Base-by-base conservation (phyloP, 2,113 vertebrate genomes). In the Alaudala cheleensis region DNA sequence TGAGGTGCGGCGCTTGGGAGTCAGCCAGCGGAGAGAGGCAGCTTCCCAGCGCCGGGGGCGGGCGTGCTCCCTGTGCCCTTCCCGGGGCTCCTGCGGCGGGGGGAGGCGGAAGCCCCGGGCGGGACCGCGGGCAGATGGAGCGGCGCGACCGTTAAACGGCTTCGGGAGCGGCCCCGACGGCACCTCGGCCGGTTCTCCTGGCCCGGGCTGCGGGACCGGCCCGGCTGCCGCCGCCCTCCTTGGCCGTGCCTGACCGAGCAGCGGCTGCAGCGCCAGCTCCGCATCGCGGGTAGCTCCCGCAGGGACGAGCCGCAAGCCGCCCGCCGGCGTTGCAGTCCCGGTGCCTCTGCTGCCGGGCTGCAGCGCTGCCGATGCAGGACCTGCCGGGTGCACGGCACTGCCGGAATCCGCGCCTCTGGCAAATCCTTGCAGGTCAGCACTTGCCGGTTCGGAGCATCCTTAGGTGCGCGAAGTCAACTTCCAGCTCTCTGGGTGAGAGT, bases 141-240 rank as follows among this genome's bases (percentile, higher is more conserved):
- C 49, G 14, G 70, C 58, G 73, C 84, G 54, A 39, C 92, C 89
- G 92, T 87, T 92, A 72, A 94, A 84, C 86, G 62, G 86, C 53
- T 2, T 57, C 39, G 14, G 79, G 45, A 25, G 58, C 29, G 49
- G 37, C 23, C 19, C 53, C 29, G 49, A 29, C 23, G 12, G 82
- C 66, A 4, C 1, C n/a, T 10, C 5, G 24, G 44, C 6, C 3
- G 34, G 5, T 12, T 15, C 34, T 14, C 19, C 22, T 21, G 57
- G 66, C 42, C 4, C 12, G 10, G 29, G 29, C 74, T 20, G 64
- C 10, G 29, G 57, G n/a, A 37, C 37, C 3, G 1, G 53, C 12
- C 49, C n/a, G n/a, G 70, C n/a, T 23, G 24, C 49, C 39, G 19
- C 49, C 39, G 19, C 37, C n/a, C 26, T 29, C 24, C 53, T 28